Evolutionary conservation across 1,140 invertebrate genomes (phyloP), one percentile per base, ranked within the genome.

Genomic region (Magallana angulata): DNA sequence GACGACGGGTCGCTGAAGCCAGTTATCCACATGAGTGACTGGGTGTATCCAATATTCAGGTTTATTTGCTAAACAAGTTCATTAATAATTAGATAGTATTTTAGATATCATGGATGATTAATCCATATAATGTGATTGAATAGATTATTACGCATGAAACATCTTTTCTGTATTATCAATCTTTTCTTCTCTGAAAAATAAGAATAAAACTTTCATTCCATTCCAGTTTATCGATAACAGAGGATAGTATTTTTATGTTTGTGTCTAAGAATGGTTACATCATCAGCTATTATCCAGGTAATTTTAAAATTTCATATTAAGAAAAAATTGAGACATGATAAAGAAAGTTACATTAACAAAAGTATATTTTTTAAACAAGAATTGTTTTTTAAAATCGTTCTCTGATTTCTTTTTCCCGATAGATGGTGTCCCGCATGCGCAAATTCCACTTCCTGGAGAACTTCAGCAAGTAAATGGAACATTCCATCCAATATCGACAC

Each of bases 341-440:
- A 48, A 48, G 36, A 48, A 24, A 24, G 24, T 1, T 48, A 48
- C 36, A 48, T 48, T 48, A 48, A 48, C 36, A 48, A 48, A 48
- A 48, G 5, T 48, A 48, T 36, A 36, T 1, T 24, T 24, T 24
- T 24, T 24, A 24, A 24, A 24, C 24, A 24, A 24, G 24, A 24
- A 24, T 24, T 24, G 24, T 24, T 24, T 24, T 24, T 24, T 24
- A 24, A 24, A 24, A n/a, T 36, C 4, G 36, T 36, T 36, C 4
- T 36, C 36, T 2, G 36, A 48, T 48, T 48, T 48, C 36, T 36
- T 48, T 48, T 48, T 5, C 36, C 36, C 1, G 36, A 3, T 80
- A 92, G 91, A 92, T 76, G 91, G 91, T 14, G 88, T 88, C 14
- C 86, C 88, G 1, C 60, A 89, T 64, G 90, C 91, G 7, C 85